phyloP scores from a whole-genome alignment of 2,113 vertebrate genomes.

The Austrofundulus limnaeus region DNA sequence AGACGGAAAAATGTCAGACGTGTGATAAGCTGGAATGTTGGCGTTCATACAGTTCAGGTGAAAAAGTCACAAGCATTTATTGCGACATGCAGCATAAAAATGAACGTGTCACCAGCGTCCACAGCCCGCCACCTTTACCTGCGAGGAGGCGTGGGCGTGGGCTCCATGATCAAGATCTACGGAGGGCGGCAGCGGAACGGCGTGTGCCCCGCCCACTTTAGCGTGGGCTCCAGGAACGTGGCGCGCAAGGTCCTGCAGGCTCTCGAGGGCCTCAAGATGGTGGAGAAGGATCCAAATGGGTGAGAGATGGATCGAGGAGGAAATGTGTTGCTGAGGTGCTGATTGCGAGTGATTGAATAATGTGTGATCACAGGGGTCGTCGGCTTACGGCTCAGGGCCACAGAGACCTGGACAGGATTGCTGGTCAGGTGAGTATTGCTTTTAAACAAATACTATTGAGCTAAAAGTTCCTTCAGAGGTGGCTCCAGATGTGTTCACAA shows the following conservation, averaged over 20 bases:
- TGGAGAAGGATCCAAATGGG: conserved; percentile 92
- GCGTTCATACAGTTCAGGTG: conserved; percentile 6
- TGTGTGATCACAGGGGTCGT: conserved; percentile 70
- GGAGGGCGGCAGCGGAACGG: conserved; percentile 88
- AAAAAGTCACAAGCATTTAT: conserved; percentile 10
- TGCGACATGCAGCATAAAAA: conserved; percentile 7
- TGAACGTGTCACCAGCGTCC: conserved; percentile 79
- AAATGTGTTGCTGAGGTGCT: background rate
- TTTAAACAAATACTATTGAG: background rate
- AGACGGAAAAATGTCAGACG: conserved; percentile 14
- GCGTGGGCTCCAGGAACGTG: conserved; percentile 86
- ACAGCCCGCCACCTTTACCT: conserved; percentile 88
- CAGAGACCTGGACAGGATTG: conserved; percentile 84
- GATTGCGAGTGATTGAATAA: conserved; percentile 2
- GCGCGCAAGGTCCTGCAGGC: conserved; percentile 87
- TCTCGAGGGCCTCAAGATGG: conserved; percentile 89
- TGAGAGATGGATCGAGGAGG: conserved; percentile 57
- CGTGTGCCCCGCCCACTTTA: conserved; percentile 89
- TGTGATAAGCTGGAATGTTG: conserved; percentile 48
- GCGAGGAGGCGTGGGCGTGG: conserved; percentile 85
- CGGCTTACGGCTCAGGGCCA: conserved; percentile 85
- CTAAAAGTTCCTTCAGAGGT: no score
- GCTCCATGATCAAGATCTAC: conserved; percentile 92
- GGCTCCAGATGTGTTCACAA: conserved; percentile 1
- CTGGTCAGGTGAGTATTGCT: conserved; percentile 79